These are phyloP conservation scores for Cephus pulcher DNA, from an alignment of 2,888 invertebrate genomes.

Conservation along the genomic window DNA sequence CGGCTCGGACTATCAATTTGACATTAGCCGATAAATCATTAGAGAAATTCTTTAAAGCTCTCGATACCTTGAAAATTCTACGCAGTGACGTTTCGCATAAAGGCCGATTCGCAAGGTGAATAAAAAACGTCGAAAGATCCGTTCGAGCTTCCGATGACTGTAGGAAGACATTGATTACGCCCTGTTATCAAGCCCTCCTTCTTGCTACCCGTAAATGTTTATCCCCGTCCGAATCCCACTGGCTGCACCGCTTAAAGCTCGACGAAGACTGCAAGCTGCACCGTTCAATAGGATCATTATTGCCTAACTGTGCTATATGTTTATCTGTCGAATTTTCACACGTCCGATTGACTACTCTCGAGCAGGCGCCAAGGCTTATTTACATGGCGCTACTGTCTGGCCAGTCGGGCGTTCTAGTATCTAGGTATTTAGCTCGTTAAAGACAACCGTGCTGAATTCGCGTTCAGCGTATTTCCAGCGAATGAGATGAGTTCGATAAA, in stretches of 20 bases:
- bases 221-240: not conserved
- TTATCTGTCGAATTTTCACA: conserved; percentile 1
- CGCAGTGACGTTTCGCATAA: not conserved
- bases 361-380: conserved; percentile 4
- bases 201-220: not conserved
- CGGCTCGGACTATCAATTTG: not conserved
- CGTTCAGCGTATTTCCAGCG: not conserved
- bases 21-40: not conserved
- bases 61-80: not conserved
- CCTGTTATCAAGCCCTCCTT: not conserved
- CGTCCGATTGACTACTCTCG: not conserved
- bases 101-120: not conserved
- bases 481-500: not conserved
- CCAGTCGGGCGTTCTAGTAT: not conserved
- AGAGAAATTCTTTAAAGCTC: not conserved
- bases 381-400: conserved; percentile 8
- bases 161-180: not conserved
- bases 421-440: not conserved
- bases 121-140: not conserved
- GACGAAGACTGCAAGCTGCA: not conserved
- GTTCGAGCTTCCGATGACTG: not conserved
- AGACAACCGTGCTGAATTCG: not conserved
- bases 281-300: not conserved
- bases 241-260: not conserved
- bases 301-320: not conserved